Percentiles rank a stretch among this genome's conserved stretches.
These are phyloP conservation scores for Orthonyx spaldingii DNA, from an alignment of 2,113 vertebrate genomes.

Conservation along the genomic window DNA sequence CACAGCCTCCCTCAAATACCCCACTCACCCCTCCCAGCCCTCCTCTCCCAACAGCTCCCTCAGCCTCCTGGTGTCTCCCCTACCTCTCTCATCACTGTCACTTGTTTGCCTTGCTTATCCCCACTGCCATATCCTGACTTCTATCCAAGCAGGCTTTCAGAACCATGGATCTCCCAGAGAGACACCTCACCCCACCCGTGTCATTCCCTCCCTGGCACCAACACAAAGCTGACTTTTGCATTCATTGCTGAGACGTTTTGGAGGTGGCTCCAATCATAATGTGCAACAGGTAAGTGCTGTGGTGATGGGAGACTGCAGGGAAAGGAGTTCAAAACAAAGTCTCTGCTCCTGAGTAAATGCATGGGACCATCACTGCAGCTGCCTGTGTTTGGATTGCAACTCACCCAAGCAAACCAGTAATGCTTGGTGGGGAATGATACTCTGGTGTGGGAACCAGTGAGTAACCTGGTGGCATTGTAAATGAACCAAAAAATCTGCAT, in stretches of 20 bases:
- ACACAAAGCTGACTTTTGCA: background rate
- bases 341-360: background rate
- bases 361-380: background rate
- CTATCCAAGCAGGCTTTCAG: background rate
- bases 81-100: rapidly evolving
- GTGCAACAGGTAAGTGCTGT: background rate
- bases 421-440: background rate
- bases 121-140: background rate
- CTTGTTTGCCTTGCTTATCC: background rate
- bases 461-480: background rate
- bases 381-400: background rate
- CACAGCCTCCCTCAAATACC: background rate
- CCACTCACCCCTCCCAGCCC: background rate
- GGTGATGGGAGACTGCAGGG: background rate
- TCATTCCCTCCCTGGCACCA: background rate
- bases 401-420: background rate
- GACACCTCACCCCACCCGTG: background rate
- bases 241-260: background rate
- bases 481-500: background rate
- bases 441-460: background rate
- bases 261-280: background rate
- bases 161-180: background rate
- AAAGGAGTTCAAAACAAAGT: background rate
- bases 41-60: background rate
- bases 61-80: background rate